Base-by-base conservation (phyloP, 2,113 vertebrate genomes). In the Dipodomys spectabilis region DNA sequence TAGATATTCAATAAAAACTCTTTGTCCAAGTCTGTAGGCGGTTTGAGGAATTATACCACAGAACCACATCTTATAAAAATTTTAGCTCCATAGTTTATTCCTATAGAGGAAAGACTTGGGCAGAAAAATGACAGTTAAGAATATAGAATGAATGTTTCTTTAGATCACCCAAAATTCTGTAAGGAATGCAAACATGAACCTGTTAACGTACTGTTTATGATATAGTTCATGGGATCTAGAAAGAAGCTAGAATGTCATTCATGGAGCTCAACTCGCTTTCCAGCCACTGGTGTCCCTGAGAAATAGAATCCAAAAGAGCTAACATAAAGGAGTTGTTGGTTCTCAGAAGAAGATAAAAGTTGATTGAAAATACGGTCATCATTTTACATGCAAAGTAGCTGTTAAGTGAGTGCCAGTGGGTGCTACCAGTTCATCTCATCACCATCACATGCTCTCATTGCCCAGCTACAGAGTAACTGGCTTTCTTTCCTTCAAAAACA, bases 321-420 rank as follows among this genome's bases (percentile, higher is more conserved):
- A 90, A 73, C 19, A 57, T 5, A 88, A 67, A 57, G 81, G 30
- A 91, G 19, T 35, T 65, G 25, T 4, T 30, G 20, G 18, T 62
- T 79, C 73, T 13, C 18, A 62, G 22, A 44, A 4, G 57, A 15
- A 2, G 32, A 64, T 57, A 44, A 57, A 90, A 60, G 49, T n/a
- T 60, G 30, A 79, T 92, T 72, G 27, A 93, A 92, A 73, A 77
- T 25, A 23, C 2, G 30, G 27, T 79, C 39, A 65, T 81, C 64
- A 90, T 86, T 91, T 88, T 77, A 16, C 82, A 92, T 79, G 20
- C 71, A 60, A 28, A 7, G 22, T 77, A 45, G 32, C 27, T 86
- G 12, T 80, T 77, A 81, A 82, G 32, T 32, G 57, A 77, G 67
- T 10, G 0, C 20, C 68, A 25, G 2, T 15, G 25, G 1, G n/a